These are phyloP conservation scores for Cartodere bifasciata DNA, from an alignment of 2,888 invertebrate genomes.

Conservation along the genomic window DNA sequence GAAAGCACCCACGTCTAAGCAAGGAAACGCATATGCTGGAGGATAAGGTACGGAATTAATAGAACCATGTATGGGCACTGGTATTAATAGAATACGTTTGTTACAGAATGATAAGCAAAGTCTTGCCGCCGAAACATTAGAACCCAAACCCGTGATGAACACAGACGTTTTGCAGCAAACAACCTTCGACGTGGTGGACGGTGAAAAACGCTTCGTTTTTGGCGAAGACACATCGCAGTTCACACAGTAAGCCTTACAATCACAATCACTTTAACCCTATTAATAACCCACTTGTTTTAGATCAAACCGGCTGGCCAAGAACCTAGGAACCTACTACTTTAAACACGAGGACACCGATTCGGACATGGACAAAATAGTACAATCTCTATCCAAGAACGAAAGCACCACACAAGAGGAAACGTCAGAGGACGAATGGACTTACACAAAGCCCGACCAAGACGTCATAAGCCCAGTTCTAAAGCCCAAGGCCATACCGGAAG, in stretches of 20 bases:
- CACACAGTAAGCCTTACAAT: constrained; percentile 21
- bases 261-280: constrained; percentile 6
- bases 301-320: constrained; percentile 67
- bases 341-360: constrained; percentile 79
- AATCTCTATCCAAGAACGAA: constrained; percentile 13
- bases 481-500: constrained; percentile 23
- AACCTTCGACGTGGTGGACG: constrained; percentile 15
- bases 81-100: background rate
- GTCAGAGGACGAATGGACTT: constrained; percentile 61
- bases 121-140: background rate
- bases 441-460: constrained; percentile 34
- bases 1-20: constrained; percentile 58
- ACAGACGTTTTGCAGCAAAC: constrained; percentile 5
- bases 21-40: constrained; percentile 17
- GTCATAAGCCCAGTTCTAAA: constrained; percentile 16
- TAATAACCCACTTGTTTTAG: constrained; percentile 24
- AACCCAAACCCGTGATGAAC: constrained; percentile 7
- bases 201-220: constrained; percentile 13
- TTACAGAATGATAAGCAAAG: background rate
- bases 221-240: constrained; percentile 29
- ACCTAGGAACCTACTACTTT: constrained; percentile 75
- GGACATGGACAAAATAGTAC: constrained; percentile 47
- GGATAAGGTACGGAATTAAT: constrained; percentile 11
- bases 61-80: background rate
- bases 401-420: constrained; percentile 38